Evolutionary conservation across 2,113 vertebrate genomes (phyloP), one percentile per base, ranked within the genome.

Genomic region (Nibea coibor): DNA sequence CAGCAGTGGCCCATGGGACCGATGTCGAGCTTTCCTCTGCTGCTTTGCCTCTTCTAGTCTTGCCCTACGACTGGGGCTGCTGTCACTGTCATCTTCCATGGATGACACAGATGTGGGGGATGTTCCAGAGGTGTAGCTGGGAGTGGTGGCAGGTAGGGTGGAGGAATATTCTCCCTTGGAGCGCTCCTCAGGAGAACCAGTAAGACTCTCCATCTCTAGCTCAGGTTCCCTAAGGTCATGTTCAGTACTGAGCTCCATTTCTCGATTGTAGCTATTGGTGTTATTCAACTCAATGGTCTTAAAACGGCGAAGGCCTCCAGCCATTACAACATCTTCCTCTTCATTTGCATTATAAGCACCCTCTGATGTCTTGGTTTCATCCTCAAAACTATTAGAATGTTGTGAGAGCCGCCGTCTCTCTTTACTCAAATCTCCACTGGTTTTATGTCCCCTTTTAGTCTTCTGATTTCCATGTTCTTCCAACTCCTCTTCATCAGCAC

Each of bases 161-260:
- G 98, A 99, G 10, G 98, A 99, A 85, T 99, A 98, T 80, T 99
- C 98, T 0, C 98, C 98, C 0, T 96, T 96, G 63, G 98, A 99
- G 31, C 97, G 94, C 88, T 99, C 98, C 78, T 99, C 98, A 0
- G 98, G 98, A 0, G 98, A 99, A 48, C 97, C 98, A 0, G 98
- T 99, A 69, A 99, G 92, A 90, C 98, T 99, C 90, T 99, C 98
- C 98, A 99, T 99, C 93, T 99, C 98, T 61, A 99, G 93, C 92
- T 99, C 98, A 0, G 98, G 98, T 81, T 99, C 98, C 77, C 94
- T 93, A 72, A 97, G 72, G 31, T 99, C 97, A 2, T 95, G 93
- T 67, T 97, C 97, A 77, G 95, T 95, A 82, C 93, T 93, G 67
- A 97, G 93, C 86, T 98, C 98, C 87, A 97, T 96, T 59, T 98